A percentile compares a stretch with the other conserved stretches of the same genome.
phyloP scores from a whole-genome alignment of 1,140 invertebrate genomes.

The Hyphantria cunea region DNA sequence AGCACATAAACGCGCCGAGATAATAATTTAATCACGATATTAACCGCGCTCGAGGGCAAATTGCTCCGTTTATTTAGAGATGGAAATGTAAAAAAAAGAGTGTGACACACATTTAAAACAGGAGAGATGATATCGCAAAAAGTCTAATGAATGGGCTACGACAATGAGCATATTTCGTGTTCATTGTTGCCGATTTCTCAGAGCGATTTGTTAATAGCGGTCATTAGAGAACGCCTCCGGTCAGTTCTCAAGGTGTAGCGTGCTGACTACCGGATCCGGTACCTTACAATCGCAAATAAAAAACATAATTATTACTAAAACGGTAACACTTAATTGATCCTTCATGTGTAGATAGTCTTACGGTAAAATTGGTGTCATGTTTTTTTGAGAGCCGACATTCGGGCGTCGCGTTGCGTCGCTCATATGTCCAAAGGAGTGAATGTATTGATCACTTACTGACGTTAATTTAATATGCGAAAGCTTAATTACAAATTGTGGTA shows the following conservation, averaged over 20 bases:
- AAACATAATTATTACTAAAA: slow-evolving; percentile 72
- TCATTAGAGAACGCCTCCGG: slow-evolving; percentile 67
- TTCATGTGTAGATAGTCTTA: slow-evolving; percentile 50
- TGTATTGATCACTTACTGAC: slow-evolving; percentile 21
- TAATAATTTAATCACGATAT: slow-evolving; percentile 71
- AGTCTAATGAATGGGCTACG: slow-evolving; percentile 65
- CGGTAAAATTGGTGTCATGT: slow-evolving; percentile 60
- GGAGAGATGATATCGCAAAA: slow-evolving; percentile 59
- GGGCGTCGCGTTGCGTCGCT: slow-evolving; percentile 8
- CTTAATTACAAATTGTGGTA: slow-evolving; percentile 16
- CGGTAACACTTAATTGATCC: slow-evolving; percentile 67
- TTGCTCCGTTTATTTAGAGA: slow-evolving; percentile 50
- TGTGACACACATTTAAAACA: slow-evolving; percentile 62
- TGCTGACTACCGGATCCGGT: slow-evolving; percentile 51
- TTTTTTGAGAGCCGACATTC: slow-evolving; percentile 42
- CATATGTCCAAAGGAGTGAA: slow-evolving; percentile 5
- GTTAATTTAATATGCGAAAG: slow-evolving; percentile 26
- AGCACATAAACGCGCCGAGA: slow-evolving; percentile 55
- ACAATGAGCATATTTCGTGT: slow-evolving; percentile 68
- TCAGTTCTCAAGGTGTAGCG: slow-evolving; percentile 46
- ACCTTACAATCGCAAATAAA: slow-evolving; percentile 50
- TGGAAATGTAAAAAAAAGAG: slow-evolving; percentile 48
- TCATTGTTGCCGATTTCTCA: slow-evolving; percentile 73
- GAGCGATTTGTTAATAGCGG: slow-evolving; percentile 71
- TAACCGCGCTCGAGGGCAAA: slow-evolving; percentile 52